phyloP scores from a whole-genome alignment of 2,888 invertebrate species.

The Eubasilissa splendida region DNA sequence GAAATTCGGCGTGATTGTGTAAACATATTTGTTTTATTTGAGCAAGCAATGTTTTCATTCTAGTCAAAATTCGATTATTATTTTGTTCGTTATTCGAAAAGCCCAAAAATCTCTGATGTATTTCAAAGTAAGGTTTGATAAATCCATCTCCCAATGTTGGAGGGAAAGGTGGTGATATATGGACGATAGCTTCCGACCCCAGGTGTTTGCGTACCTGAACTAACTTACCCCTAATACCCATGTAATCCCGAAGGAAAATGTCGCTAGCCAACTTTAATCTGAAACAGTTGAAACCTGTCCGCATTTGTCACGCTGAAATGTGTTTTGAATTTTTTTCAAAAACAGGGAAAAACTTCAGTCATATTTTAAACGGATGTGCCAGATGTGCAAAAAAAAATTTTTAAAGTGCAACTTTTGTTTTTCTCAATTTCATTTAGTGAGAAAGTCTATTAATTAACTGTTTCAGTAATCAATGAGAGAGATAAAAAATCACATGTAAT shows the following conservation, averaged over 20 bases:
- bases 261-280: constrained; percentile 29
- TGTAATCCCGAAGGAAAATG: constrained; percentile 26
- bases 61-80: too few species aligned
- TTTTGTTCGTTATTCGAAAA: too few species aligned
- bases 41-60: too few species aligned
- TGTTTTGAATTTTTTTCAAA: constrained; percentile 5
- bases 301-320: constrained; percentile 22
- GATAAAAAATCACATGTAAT: neutral
- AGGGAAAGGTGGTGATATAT: constrained; percentile 26
- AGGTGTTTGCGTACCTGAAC: constrained; percentile 21
- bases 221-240: constrained; percentile 24
- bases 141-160: neutral
- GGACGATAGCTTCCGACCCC: constrained; percentile 28
- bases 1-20: too few species aligned
- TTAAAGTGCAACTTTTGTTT: too few species aligned
- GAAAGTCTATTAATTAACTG: too few species aligned
- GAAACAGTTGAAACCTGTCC: constrained; percentile 26
- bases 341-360: neutral
- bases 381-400: too few species aligned
- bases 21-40: too few species aligned
- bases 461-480: neutral
- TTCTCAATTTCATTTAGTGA: too few species aligned
- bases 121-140: constrained; percentile 4
- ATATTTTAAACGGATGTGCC: too few species aligned
- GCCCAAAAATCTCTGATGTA: neutral